Evolutionary conservation across 2,888 invertebrate genomes (phyloP).

Genomic region (Leptinotarsa juncta): DNA sequence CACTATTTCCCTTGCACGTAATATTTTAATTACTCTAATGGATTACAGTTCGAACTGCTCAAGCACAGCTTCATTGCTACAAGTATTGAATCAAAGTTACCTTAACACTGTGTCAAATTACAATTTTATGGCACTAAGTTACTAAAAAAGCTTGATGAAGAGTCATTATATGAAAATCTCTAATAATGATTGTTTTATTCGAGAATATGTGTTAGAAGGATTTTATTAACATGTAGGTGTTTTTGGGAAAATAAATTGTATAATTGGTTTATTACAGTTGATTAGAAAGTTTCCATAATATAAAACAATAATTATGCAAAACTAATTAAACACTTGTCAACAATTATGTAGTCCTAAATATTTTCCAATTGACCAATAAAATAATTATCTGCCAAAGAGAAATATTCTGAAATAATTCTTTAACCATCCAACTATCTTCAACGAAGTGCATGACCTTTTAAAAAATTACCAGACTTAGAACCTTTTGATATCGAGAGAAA

Average conservation of each 20-base stretch:
- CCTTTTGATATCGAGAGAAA: neutral
- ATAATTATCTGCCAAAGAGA: too few species aligned
- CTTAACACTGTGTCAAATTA: neutral
- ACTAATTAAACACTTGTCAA: constrained; percentile 6
- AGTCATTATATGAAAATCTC: neutral
- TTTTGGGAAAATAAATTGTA: neutral
- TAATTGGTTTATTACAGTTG: constrained; percentile 7
- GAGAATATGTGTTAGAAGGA: neutral
- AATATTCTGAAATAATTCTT: too few species aligned
- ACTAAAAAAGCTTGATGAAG: neutral
- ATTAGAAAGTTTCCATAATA: neutral
- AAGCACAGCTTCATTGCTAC: too few species aligned
- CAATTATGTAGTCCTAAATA: neutral
- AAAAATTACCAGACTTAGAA: neutral
- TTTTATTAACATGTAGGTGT: neutral
- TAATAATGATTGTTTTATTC: neutral
- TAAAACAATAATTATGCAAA: neutral
- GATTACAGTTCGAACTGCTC: too few species aligned
- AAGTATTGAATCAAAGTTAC: neutral
- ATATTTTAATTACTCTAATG: too few species aligned
- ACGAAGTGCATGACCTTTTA: too few species aligned
- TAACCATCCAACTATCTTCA: too few species aligned
- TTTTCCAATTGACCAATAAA: too few species aligned
- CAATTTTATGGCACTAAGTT: neutral
- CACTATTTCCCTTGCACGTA: too few species aligned